Conservation (phyloP, 2,797 vertebrate genomes). For the Melanogrammus aeglefinus region DNA sequence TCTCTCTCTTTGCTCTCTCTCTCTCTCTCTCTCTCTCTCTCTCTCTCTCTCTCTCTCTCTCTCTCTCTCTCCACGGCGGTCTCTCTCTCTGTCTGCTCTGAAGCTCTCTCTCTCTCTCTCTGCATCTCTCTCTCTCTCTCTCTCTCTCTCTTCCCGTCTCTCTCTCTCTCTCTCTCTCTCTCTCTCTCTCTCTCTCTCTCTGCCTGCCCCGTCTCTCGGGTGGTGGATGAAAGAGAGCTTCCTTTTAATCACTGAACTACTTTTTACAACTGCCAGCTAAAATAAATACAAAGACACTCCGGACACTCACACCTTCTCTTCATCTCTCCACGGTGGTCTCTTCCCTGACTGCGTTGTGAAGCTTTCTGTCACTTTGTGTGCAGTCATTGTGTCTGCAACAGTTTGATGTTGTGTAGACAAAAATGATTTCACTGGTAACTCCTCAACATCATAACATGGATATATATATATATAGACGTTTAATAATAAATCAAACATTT, state of each 20-base stretch:
- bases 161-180: slow-evolving; percentile 50
- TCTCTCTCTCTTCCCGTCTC: slow-evolving; percentile 47
- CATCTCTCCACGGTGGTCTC: too few species aligned
- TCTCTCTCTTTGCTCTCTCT: slow-evolving; percentile 46
- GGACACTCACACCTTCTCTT: slow-evolving; percentile 48
- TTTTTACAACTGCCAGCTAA: slow-evolving; percentile 55
- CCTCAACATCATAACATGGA: neutral
- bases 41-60: slow-evolving; percentile 49
- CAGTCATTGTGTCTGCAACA: neutral
- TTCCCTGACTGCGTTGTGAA: neutral
- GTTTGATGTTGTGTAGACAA: neutral
- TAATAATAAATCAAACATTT: neutral
- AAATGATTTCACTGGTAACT: neutral
- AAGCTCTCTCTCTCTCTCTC: slow-evolving; percentile 18
- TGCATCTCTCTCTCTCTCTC: slow-evolving; percentile 38
- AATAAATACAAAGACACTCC: slow-evolving; percentile 50
- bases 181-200: slow-evolving; percentile 47
- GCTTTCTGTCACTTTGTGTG: too few species aligned
- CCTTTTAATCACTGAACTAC: slow-evolving; percentile 72
- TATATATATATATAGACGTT: neutral
- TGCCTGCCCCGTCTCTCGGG: slow-evolving; percentile 45
- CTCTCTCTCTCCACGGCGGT: slow-evolving; percentile 48
- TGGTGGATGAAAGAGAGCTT: slow-evolving; percentile 47
- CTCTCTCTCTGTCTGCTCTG: slow-evolving; percentile 47
- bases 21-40: slow-evolving; percentile 47